phyloP scores from a whole-genome alignment of 2,888 invertebrate species.

The Mythimna albipuncta region DNA sequence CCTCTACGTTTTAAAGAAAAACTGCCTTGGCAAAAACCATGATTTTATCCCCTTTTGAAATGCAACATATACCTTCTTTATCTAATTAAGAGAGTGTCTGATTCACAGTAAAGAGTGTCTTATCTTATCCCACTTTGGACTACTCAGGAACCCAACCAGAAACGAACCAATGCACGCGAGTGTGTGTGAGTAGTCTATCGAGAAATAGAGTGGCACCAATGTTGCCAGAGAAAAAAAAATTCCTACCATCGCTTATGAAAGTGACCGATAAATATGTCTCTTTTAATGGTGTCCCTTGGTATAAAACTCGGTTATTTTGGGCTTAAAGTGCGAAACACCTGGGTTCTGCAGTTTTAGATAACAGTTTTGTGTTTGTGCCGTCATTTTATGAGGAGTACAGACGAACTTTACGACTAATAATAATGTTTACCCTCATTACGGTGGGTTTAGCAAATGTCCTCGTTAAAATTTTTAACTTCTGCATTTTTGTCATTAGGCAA shows the following conservation, averaged over 20 bases:
- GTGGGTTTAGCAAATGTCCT: constrained; percentile 7
- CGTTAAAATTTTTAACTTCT: constrained; percentile 23
- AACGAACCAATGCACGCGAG: not conserved
- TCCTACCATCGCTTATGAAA: constrained; percentile 1
- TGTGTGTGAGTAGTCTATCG: not conserved
- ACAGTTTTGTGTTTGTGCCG: constrained; percentile 28
- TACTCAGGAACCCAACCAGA: not conserved
- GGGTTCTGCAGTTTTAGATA: constrained; percentile 39
- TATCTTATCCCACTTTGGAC: not conserved
- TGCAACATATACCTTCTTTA: too few species aligned
- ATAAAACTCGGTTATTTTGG: constrained; percentile 22
- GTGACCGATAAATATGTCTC: not conserved
- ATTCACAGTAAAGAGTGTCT: too few species aligned
- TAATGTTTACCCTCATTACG: constrained; percentile 39
- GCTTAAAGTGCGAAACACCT: constrained; percentile 21
- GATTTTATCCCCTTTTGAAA: not conserved
- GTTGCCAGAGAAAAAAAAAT: not conserved
- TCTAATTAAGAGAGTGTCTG: too few species aligned
- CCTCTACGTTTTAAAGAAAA: not conserved
- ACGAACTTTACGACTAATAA: constrained; percentile 34
- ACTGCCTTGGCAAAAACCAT: not conserved
- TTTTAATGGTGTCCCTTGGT: not conserved
- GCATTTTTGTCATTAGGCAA: not conserved
- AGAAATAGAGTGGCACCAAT: not conserved
- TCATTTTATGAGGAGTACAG: constrained; percentile 31